Percentiles rank a stretch among this genome's conserved stretches.
Conservation (phyloP, 2,888 invertebrate species). For the Amphimallon solstitiale region DNA sequence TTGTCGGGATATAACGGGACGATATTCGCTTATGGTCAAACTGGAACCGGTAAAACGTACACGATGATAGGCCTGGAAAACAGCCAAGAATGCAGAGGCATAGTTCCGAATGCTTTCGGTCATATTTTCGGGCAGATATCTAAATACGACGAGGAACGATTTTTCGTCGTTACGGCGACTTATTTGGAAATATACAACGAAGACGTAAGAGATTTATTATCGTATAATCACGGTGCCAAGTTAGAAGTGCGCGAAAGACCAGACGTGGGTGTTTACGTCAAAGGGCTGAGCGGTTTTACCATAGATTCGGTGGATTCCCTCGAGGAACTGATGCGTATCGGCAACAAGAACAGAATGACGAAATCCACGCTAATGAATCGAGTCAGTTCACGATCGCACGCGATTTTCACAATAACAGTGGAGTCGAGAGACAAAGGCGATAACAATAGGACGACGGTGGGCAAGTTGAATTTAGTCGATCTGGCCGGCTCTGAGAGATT, state of each 20-base stretch:
- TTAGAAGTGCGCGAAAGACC: conserved; percentile 93
- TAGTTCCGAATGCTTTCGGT: conserved; percentile 97
- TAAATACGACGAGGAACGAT: conserved; percentile 77
- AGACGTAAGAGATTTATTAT: conserved; percentile 90
- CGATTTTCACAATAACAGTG: conserved; percentile 96
- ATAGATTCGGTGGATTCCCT: conserved; percentile 96
- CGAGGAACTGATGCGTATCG: conserved; percentile 92
- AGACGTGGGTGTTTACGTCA: conserved; percentile 95
- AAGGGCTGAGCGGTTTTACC: conserved; percentile 92
- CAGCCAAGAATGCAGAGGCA: conserved; percentile 87
- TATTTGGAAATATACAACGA: conserved; percentile 99
- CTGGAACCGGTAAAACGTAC: conserved; percentile 96
- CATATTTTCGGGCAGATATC: conserved; percentile 97
- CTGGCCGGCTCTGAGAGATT: conserved; percentile 97
- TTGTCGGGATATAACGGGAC: conserved; percentile 94
- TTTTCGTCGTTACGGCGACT: conserved; percentile 93
- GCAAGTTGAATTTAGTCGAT: conserved; percentile 95
- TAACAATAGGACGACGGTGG: conserved; percentile 81
- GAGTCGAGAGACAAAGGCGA: conserved; percentile 87
- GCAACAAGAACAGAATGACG: conserved; percentile 89
- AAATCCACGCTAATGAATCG: conserved; percentile 96
- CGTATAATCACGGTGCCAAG: conserved; percentile 71
- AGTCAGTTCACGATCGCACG: conserved; percentile 93
- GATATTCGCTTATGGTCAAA: conserved; percentile 86
- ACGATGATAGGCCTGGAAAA: conserved; percentile 94